Evolutionary conservation across 2,888 invertebrate species (phyloP).

Genomic region (Sipunculus nudus): DNA sequence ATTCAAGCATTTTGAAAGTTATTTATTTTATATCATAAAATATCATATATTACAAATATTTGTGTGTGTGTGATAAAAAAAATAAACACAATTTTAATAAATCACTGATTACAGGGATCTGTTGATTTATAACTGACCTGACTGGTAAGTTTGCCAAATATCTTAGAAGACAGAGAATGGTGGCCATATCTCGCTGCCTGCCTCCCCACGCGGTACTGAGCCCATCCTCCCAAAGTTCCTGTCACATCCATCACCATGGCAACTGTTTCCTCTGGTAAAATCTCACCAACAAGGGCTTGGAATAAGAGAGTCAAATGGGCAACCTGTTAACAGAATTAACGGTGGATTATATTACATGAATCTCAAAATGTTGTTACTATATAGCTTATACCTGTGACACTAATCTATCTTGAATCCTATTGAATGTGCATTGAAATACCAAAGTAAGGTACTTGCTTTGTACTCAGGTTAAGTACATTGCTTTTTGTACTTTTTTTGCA

Average conservation of each 20-base stretch:
- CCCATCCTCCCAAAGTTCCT: constrained; percentile 81
- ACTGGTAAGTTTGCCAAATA: constrained; percentile 74
- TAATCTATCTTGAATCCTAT: no score
- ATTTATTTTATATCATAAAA: no score
- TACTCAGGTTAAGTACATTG: no score
- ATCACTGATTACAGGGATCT: no score
- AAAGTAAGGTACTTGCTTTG: no score
- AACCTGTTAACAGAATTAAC: constrained; percentile 65
- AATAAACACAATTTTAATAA: no score
- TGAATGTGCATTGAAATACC: no score
- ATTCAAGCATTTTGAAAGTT: no score
- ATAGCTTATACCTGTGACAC: no score
- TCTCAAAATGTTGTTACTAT: neutral
- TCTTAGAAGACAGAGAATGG: constrained; percentile 76
- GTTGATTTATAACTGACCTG: constrained; percentile 51
- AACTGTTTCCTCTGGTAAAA: constrained; percentile 6
- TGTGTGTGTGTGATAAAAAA: no score
- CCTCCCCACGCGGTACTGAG: constrained; percentile 80
- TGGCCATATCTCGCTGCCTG: constrained; percentile 86
- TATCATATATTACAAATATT: no score
- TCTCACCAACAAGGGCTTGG: constrained; percentile 70
- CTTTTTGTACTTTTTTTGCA: no score
- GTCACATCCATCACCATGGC: constrained; percentile 56
- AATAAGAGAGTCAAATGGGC: constrained; percentile 85
- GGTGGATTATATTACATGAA: neutral